These are phyloP conservation scores for Torymus auratus DNA, from an alignment of 2,888 invertebrate species.

Conservation along the genomic window DNA sequence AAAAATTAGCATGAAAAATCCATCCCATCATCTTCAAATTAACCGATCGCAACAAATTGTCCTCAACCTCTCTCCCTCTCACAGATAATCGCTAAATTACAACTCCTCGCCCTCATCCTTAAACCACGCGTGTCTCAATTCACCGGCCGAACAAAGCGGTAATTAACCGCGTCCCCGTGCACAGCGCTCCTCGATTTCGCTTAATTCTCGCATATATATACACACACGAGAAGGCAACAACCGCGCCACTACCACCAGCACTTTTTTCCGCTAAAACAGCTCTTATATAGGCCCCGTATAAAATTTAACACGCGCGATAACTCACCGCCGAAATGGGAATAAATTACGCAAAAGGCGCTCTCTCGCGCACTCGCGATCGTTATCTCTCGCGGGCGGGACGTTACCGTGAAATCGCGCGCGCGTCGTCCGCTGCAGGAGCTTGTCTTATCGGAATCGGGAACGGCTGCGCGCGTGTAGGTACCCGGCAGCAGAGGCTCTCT, in stretches of 20 bases:
- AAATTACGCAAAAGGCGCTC: conserved; percentile 49
- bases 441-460: conserved; percentile 51
- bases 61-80: too few species aligned
- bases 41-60: too few species aligned
- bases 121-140: background rate
- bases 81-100: too few species aligned
- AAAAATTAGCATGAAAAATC: background rate
- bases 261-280: too few species aligned
- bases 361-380: conserved; percentile 36
- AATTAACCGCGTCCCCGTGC: background rate
- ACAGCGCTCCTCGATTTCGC: background rate
- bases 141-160: conserved; percentile 11
- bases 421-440: background rate
- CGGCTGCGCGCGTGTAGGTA: conserved; percentile 8
- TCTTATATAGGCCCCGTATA: background rate
- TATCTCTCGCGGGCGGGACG: conserved; percentile 37
- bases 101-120: too few species aligned
- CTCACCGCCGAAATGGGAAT: conserved; percentile 51
- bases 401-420: conserved; percentile 34
- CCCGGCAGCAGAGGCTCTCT: background rate
- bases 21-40: too few species aligned
- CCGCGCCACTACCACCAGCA: too few species aligned
- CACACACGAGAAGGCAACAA: too few species aligned
- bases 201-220: conserved; percentile 16
- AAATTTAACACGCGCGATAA: conserved; percentile 53